Evolutionary conservation across 1,140 invertebrate genomes (phyloP).

Genomic region (Carposina sasakii): DNA sequence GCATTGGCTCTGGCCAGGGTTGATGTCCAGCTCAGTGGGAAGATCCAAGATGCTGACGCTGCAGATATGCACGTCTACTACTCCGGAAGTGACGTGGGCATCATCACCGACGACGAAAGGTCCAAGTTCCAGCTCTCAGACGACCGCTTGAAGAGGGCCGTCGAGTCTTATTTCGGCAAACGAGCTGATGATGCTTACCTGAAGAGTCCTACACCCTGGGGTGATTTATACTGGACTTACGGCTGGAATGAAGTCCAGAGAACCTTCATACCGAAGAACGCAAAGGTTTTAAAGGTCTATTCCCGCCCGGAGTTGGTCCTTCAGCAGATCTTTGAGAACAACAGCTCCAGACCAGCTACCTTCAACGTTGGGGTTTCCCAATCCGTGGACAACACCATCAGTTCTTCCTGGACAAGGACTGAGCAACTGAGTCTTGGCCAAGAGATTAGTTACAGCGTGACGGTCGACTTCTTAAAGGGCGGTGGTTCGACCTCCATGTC

Average conservation of each 20-base stretch:
- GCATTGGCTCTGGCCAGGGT: constrained; percentile 6
- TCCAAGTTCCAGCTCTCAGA: constrained; percentile 2
- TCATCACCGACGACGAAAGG: constrained; percentile 20
- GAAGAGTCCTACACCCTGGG: constrained; percentile 11
- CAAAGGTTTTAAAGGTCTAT: constrained; percentile 3
- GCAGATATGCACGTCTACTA: constrained; percentile 4
- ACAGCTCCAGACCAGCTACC: background rate
- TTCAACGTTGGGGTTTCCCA: constrained; percentile 10
- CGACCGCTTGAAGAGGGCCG: constrained; percentile 1
- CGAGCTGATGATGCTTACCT: constrained; percentile 11
- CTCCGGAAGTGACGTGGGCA: constrained; percentile 10
- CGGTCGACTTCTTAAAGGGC: background rate
- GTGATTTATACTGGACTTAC: constrained; percentile 11
- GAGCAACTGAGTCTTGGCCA: background rate
- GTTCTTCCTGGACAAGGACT: background rate
- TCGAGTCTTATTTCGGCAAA: background rate
- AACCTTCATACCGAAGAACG: background rate
- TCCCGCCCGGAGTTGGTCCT: constrained; percentile 3
- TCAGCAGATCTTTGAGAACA: constrained; percentile 9
- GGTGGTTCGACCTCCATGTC: constrained; percentile 11
- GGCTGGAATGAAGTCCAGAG: constrained; percentile 7
- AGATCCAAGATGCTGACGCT: background rate
- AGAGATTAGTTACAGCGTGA: constrained; percentile 4
- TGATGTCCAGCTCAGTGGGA: constrained; percentile 2
- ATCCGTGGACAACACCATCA: constrained; percentile 7